Conservation (phyloP, 2,113 vertebrate genomes). For the Rhinopithecus roxellana region DNA sequence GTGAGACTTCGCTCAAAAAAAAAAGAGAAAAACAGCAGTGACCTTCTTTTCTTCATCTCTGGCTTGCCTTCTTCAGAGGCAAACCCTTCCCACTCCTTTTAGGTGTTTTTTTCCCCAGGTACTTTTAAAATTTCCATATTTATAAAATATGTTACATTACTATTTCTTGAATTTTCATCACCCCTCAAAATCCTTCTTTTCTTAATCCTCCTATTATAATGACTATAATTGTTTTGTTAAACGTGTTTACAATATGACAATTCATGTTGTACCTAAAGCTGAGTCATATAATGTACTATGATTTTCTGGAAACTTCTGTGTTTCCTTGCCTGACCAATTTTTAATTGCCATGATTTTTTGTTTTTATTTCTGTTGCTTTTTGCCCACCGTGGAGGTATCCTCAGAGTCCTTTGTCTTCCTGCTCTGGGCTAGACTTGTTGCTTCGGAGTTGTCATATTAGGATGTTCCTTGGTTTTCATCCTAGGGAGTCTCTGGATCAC, state of each 20-base stretch:
- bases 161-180: neutral
- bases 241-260: neutral
- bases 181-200: neutral
- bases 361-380: neutral
- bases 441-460: neutral
- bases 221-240: neutral
- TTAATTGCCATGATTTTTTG: neutral
- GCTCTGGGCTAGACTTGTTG: neutral
- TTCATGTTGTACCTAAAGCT: neutral
- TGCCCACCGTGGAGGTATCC: neutral
- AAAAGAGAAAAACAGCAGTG: neutral
- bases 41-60: neutral
- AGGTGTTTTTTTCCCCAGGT: neutral
- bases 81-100: neutral
- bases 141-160: neutral
- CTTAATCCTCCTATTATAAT: neutral
- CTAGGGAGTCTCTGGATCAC: neutral
- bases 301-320: neutral
- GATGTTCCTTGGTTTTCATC: neutral
- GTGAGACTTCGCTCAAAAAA: no score
- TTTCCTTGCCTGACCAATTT: constrained; percentile 10
- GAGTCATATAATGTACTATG: neutral
- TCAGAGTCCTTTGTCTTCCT: neutral
- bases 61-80: neutral
- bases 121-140: neutral